A percentile compares a stretch with the other conserved stretches of the same genome.
Conservation (phyloP, 2,888 invertebrate species). For the Sesia apiformis region DNA sequence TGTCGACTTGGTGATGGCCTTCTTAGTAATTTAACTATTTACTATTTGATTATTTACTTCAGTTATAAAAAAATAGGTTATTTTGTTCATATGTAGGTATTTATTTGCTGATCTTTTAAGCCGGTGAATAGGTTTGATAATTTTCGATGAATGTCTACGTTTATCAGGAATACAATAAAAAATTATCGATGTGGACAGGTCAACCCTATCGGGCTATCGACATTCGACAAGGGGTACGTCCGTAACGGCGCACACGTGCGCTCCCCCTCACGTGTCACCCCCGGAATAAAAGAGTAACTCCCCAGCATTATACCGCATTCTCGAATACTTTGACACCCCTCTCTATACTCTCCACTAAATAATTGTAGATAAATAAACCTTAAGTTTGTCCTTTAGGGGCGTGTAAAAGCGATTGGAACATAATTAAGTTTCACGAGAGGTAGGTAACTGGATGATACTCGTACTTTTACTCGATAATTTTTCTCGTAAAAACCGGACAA, state of each 20-base stretch:
- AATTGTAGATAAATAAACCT: slow-evolving; percentile 64
- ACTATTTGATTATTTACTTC: too few species aligned
- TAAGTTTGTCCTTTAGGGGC: slow-evolving; percentile 25
- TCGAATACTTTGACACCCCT: slow-evolving; percentile 40
- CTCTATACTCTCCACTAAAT: slow-evolving; percentile 36
- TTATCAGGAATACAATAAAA: neutral
- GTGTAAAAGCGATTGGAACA: slow-evolving; percentile 19
- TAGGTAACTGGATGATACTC: too few species aligned
- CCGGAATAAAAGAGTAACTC: slow-evolving; percentile 31
- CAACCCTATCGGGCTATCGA: slow-evolving; percentile 45
- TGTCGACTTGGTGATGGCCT: too few species aligned
- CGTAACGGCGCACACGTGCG: slow-evolving; percentile 61
- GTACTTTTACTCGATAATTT: too few species aligned
- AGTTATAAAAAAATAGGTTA: too few species aligned
- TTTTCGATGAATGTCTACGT: neutral
- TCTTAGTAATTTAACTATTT: too few species aligned
- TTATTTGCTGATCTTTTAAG: neutral
- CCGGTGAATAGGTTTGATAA: neutral
- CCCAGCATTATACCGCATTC: slow-evolving; percentile 45
- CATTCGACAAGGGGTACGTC: slow-evolving; percentile 14
- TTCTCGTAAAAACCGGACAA: too few species aligned
- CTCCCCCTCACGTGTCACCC: slow-evolving; percentile 19
- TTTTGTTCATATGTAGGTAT: neutral
- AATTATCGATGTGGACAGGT: slow-evolving; percentile 37
- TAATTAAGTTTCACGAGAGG: slow-evolving; percentile 18